Base-by-base conservation (phyloP, 1,140 invertebrate genomes). In the Magallana ariakensis region DNA sequence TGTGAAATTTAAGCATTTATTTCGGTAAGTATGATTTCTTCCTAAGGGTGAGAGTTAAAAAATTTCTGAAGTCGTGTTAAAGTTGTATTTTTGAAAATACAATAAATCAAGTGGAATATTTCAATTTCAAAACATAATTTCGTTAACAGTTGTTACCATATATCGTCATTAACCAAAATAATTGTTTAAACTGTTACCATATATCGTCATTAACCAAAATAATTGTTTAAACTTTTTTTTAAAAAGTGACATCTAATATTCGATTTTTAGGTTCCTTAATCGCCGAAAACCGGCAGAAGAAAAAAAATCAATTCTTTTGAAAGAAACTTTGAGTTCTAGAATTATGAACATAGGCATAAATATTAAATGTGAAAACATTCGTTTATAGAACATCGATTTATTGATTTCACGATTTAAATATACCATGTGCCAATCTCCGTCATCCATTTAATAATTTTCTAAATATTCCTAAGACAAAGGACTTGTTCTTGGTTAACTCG, bases 241-340 rank as follows among this genome's bases (percentile, higher is more conserved):
- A 46, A 46, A 46, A 46, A 46, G 33, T 46, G 33, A 46, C 33
- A 46, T 46, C 5, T 5, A 46, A 46, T 5, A 46, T 75, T 75
- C 11, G 1, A 33, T 33, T 33, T 33, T 75, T 26, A 11, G 13
- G 13, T 26, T 75, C 22, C 33, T 26, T 10, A 75, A 75, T 11
- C 1, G 1, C 66, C 11, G 66, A 26, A 13, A 13, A 26, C 33
- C 22, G 13, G 9, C 22, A 8, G 26, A 19, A 33, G 7, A 46
- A 46, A 46, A n/a, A 75, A 75, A 75, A 75, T 26, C 66, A 75
- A 75, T 75, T 19, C 22, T 33, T 75, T 75, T 46, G 66, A 26
- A 11, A 26, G 6, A 9, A 19, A 75, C 22, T 33, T 75, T 26
- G 22, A 26, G 13, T 33, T 75, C 5, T 26, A 13, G 22, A 75